Evolutionary conservation across 2,113 vertebrate species (phyloP).

Genomic region (Larimichthys polyactis): DNA sequence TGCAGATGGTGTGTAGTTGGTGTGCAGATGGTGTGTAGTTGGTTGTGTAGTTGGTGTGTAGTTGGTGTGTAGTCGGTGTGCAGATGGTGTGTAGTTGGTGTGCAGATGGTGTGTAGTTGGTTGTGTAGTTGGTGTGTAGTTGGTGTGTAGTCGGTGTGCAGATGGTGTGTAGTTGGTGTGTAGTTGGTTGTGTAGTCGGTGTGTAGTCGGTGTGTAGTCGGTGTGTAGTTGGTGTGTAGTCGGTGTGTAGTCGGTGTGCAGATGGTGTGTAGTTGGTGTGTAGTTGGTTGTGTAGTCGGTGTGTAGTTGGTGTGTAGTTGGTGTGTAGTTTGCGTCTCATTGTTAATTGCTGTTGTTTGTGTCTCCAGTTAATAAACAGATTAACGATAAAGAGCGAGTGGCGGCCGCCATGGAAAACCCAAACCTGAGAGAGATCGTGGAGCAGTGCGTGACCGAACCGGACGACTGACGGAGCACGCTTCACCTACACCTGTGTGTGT

Average conservation of each 20-base stretch:
- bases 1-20: no score
- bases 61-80: no score
- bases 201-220: no score
- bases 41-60: no score
- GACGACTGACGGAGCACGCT: slow-evolving; percentile 82
- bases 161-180: no score
- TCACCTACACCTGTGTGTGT: neutral
- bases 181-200: neutral
- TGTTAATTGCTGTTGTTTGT: neutral
- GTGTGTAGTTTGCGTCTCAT: neutral
- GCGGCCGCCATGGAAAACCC: slow-evolving; percentile 99
- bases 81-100: no score
- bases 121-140: neutral
- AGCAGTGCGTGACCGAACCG: slow-evolving; percentile 94
- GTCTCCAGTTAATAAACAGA: slow-evolving; percentile 96
- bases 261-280: no score
- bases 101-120: neutral
- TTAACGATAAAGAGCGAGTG: slow-evolving; percentile 99
- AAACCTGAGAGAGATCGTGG: slow-evolving; percentile 94
- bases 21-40: no score
- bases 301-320: no score
- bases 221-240: no score
- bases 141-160: neutral
- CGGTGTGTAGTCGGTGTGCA: neutral
- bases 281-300: no score